A percentile compares a stretch with the other conserved stretches of the same genome.
phyloP scores from a whole-genome alignment of 2,797 vertebrate species.

The Centropyge bicolor region DNA sequence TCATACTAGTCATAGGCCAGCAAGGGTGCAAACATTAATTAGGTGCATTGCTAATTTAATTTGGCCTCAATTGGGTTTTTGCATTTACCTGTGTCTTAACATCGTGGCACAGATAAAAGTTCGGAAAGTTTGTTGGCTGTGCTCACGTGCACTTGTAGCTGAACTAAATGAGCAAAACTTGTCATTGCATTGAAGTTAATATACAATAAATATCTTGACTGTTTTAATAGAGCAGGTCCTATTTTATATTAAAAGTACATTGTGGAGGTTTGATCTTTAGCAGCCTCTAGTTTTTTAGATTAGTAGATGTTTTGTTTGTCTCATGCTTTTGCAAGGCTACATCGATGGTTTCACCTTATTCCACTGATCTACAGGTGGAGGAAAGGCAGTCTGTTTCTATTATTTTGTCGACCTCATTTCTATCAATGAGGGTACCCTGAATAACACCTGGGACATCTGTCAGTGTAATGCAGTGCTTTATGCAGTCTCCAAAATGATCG shows the following conservation, averaged over 20 bases:
- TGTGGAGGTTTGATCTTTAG: too few relatives aligned
- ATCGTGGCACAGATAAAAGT: not conserved
- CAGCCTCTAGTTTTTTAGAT: too few relatives aligned
- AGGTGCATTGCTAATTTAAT: not conserved
- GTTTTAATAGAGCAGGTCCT: accelerated
- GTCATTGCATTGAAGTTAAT: not conserved
- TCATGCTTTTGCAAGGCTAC: too few relatives aligned
- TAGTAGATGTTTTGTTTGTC: too few relatives aligned
- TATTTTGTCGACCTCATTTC: not conserved
- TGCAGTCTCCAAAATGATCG: not conserved
- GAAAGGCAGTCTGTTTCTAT: not conserved
- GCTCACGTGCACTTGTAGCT: not conserved
- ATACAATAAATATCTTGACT: not conserved
- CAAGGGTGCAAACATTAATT: not conserved
- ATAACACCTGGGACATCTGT: not conserved
- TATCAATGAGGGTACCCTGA: not conserved
- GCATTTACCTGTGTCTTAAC: not conserved
- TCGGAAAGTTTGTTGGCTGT: not conserved
- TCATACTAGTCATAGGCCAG: not conserved
- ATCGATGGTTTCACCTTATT: not conserved
- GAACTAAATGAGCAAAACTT: too few relatives aligned
- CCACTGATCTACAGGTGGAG: not conserved
- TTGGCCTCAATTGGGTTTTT: not conserved
- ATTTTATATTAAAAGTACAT: not conserved
- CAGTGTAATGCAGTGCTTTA: not conserved